phyloP scores from a whole-genome alignment of 2,797 vertebrate species.

The Amphiprion clarkii region DNA sequence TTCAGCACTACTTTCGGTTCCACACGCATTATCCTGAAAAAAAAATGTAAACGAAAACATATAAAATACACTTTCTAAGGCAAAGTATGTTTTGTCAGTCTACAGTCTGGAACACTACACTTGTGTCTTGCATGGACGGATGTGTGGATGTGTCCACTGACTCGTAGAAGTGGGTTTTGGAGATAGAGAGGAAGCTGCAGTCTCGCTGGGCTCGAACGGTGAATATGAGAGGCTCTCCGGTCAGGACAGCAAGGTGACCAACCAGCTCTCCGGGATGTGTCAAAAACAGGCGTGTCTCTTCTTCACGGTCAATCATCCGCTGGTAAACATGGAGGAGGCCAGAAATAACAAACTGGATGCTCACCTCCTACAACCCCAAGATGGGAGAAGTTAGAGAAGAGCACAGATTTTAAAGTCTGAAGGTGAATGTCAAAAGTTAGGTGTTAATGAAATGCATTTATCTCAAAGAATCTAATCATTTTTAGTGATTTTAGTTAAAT shows the following conservation, averaged over 20 bases:
- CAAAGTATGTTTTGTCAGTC: too few relatives aligned
- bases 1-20: constrained; percentile 92
- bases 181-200: constrained; percentile 94
- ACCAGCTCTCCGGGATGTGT: constrained; percentile 94
- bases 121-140: neutral
- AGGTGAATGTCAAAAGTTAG: neutral
- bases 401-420: neutral
- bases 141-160: constrained; percentile 64
- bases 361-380: constrained; percentile 88
- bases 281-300: constrained; percentile 93
- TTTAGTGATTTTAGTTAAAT: neutral
- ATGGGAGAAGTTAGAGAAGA: neutral
- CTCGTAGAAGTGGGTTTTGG: constrained; percentile 96
- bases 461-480: neutral
- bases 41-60: neutral
- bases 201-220: constrained; percentile 93
- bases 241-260: constrained; percentile 94
- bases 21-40: constrained; percentile 86
- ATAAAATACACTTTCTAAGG: neutral
- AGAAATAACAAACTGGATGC: constrained; percentile 94
- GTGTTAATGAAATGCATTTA: neutral
- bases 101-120: neutral
- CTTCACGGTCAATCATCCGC: constrained; percentile 91
- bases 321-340: constrained; percentile 96
- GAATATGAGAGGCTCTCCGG: constrained; percentile 96